Percentiles rank a stretch among this genome's conserved stretches.
Evolutionary conservation across 2,888 invertebrate genomes (phyloP).

Genomic region (Polymixis flavicincta): DNA sequence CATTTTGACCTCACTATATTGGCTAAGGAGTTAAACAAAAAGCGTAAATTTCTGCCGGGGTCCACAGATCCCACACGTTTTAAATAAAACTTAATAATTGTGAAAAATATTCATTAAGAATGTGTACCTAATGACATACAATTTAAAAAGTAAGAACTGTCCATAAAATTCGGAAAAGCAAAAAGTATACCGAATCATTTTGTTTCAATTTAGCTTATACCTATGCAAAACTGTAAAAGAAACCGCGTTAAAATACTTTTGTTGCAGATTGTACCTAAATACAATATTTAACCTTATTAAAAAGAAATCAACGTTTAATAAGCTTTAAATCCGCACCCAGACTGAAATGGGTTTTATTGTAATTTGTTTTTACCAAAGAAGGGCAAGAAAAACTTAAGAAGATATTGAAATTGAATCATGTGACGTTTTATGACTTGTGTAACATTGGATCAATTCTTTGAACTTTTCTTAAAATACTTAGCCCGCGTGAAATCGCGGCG

Average conservation of each 20-base stretch:
- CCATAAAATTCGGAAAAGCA: background rate
- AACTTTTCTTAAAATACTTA: background rate
- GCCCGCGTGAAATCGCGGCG: too few relatives aligned
- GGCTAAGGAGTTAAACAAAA: too few relatives aligned
- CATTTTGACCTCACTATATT: too few relatives aligned
- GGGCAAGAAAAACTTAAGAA: background rate
- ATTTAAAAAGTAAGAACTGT: too few relatives aligned
- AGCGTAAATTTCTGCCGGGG: too few relatives aligned
- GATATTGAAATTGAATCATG: background rate
- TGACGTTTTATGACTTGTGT: background rate
- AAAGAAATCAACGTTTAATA: constrained; percentile 1
- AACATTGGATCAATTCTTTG: background rate
- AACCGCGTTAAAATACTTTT: background rate
- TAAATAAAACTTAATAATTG: too few relatives aligned
- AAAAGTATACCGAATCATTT: background rate
- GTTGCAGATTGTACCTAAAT: background rate
- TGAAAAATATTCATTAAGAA: background rate
- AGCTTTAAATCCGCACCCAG: background rate
- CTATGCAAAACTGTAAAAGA: background rate
- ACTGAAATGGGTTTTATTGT: constrained; percentile 8
- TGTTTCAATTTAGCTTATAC: background rate
- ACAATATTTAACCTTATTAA: constrained; percentile 10
- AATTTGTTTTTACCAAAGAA: constrained; percentile 24
- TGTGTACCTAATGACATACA: background rate
- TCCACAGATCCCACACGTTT: too few relatives aligned